phyloP scores from a whole-genome alignment of 2,888 invertebrate genomes.

The Platycnemis pennipes region DNA sequence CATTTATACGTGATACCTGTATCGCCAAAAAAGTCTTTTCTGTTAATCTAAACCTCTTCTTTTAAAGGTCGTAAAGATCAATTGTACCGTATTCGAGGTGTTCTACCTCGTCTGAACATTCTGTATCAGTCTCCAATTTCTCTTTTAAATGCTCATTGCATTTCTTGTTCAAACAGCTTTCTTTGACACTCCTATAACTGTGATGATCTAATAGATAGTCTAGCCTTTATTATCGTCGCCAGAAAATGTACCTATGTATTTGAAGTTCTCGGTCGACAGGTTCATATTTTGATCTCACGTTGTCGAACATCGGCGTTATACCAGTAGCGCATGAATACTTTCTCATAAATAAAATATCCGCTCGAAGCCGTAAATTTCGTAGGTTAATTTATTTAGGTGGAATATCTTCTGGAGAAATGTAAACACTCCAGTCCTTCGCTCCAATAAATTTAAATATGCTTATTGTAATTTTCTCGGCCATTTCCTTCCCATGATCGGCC shows the following conservation, averaged over 20 bases:
- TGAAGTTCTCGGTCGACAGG: neutral
- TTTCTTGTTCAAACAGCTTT: too few species aligned
- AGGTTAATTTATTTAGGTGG: slow-evolving; percentile 27
- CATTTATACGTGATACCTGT: too few species aligned
- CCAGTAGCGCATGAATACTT: neutral
- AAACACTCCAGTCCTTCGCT: slow-evolving; percentile 31
- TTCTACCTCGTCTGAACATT: too few species aligned
- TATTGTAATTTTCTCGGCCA: slow-evolving; percentile 21
- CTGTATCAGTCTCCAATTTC: too few species aligned
- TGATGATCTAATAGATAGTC: too few species aligned
- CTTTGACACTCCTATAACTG: too few species aligned
- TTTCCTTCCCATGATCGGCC: neutral
- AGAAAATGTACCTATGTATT: neutral
- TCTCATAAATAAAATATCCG: slow-evolving; percentile 35
- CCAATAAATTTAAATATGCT: slow-evolving; percentile 32
- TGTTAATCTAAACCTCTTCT: too few species aligned
- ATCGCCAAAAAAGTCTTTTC: too few species aligned
- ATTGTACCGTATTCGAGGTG: too few species aligned
- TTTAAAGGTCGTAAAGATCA: too few species aligned
- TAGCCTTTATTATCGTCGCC: neutral
- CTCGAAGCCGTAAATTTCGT: slow-evolving; percentile 18
- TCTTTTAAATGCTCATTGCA: too few species aligned
- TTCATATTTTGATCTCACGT: neutral
- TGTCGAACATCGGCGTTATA: neutral
- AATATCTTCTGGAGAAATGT: slow-evolving; percentile 17